A percentile compares a stretch with the other conserved stretches of the same genome.
Conservation (phyloP, 2,888 invertebrate species). For the Labia minor region DNA sequence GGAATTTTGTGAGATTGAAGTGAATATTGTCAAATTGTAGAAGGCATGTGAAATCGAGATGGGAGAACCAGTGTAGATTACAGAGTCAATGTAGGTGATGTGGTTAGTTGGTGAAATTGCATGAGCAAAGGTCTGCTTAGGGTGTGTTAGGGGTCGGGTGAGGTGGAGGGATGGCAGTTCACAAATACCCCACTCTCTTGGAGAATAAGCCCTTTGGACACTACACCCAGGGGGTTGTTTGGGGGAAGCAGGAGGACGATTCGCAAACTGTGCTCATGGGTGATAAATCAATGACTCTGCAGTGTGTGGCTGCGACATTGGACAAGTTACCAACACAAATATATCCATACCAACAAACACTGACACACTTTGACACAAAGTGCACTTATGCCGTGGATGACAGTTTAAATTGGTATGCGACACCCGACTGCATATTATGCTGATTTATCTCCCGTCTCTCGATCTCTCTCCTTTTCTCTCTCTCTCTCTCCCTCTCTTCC, state of each 20-base stretch:
- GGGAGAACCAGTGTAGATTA: neutral
- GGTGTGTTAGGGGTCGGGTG: no score
- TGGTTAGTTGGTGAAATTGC: slow-evolving; percentile 7
- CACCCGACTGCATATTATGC: slow-evolving; percentile 2
- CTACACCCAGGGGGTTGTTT: neutral
- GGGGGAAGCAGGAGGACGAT: no score
- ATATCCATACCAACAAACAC: neutral
- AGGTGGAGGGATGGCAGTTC: no score
- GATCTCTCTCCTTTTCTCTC: neutral
- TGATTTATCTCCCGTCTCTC: neutral
- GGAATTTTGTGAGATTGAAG: neutral
- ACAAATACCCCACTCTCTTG: no score
- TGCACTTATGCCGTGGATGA: neutral
- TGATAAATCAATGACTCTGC: neutral
- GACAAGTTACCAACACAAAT: neutral
- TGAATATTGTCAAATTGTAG: slow-evolving; percentile 13
- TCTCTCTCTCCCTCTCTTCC: neutral
- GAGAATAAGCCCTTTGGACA: neutral
- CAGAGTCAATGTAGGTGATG: neutral
- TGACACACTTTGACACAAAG: neutral
- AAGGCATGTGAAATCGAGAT: slow-evolving; percentile 3
- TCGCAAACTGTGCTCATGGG: neutral
- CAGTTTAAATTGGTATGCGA: slow-evolving; percentile 8
- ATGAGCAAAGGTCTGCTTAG: neutral
- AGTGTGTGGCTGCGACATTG: neutral